phyloP scores from a whole-genome alignment of 2,797 vertebrate genomes.

The Alosa sapidissima region DNA sequence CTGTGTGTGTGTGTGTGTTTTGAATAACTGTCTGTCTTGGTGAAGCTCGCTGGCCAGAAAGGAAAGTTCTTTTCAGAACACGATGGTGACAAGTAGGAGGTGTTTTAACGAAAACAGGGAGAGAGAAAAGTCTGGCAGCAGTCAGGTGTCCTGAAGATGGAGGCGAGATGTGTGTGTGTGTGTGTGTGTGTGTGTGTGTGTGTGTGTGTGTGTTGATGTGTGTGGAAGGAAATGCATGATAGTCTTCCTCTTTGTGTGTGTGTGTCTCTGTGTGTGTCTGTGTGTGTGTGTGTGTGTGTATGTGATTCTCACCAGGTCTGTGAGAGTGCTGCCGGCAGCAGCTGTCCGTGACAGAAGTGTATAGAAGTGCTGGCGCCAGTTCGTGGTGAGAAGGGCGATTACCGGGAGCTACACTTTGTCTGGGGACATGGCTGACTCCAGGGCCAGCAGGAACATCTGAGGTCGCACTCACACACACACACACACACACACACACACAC shows the following conservation, averaged over 20 bases:
- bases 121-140: not conserved
- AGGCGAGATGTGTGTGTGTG: not conserved
- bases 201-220: not conserved
- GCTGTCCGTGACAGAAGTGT: not conserved
- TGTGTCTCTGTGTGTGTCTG: not conserved
- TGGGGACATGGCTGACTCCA: not conserved
- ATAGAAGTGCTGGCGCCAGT: conserved; percentile 7
- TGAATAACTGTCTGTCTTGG: not conserved
- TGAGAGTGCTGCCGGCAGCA: not conserved
- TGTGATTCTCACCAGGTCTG: no score
- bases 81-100: not conserved
- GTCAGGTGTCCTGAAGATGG: not conserved
- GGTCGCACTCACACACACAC: conserved; percentile 2
- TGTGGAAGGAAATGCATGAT: not conserved
- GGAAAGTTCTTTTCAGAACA: not conserved
- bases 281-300: no score
- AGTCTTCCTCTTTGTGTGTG: not conserved
- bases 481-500: conserved; percentile 7
- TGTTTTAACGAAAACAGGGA: not conserved
- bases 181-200: not conserved
- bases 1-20: not conserved
- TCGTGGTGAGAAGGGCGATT: not conserved
- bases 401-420: not conserved
- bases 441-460: conserved; percentile 16
- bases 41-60: not conserved